Base-by-base conservation (phyloP, 2,888 invertebrate genomes). In the Helobdella robusta region DNA sequence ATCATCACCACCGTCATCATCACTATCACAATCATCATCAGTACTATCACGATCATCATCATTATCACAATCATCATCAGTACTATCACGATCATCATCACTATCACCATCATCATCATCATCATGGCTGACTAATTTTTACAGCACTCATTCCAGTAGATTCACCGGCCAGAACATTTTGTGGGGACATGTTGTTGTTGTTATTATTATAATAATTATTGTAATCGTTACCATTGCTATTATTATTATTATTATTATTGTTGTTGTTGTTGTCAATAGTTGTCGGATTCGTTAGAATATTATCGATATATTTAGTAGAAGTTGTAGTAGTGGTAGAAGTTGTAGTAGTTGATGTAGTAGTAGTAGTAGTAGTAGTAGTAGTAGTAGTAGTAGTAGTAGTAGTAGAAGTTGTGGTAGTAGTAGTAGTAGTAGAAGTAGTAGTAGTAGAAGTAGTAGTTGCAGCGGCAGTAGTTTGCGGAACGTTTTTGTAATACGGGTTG, bases 321-420 rank as follows among this genome's bases (percentile, higher is more conserved):
- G 58, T 6, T 25, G 18, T 58, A 18, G 11, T 5, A 25, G 58
- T 32, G 18, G 28, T 34, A 11, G 0, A 28, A 28, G 46, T 60
- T 2, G 44, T 28, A 25, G 60, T 60, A 23, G 40, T n/a, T 20
- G 15, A n/a, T 25, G 23, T 23, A 25, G 28, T 54, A 46, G 58
- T 56, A 28, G 35, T n/a, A 30, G 61, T 28, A 32, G 28, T 25
- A 48, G 50, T 50, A 25, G 50, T 8, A n/a, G 3, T 35, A 28
- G n/a, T n/a, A 48, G 30, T 40, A 48, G 46, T 44, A 28, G 46
- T 28, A 30, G 61, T 28, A 32, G 28, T 25, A 48, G 61, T 8
- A 48, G 61, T 46, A 48, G 61, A 28, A 44, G 61, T 28, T 44
- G 61, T 30, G 46, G 35, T 34, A 36, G 61, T 4, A 32, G 61